Evolutionary conservation across 2,888 invertebrate genomes (phyloP).

Genomic region (Amphiduros pacificus): DNA sequence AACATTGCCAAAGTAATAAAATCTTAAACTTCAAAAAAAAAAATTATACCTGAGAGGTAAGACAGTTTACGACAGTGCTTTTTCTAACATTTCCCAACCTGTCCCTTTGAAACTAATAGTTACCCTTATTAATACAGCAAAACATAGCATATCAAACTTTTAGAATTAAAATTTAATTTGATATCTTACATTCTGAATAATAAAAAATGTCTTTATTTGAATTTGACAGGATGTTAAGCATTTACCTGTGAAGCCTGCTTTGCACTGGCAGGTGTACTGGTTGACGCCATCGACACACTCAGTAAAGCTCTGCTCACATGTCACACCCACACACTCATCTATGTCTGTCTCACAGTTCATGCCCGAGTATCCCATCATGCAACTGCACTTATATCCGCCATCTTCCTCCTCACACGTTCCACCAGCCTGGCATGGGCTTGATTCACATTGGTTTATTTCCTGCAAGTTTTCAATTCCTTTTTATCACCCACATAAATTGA

Average conservation of each 20-base stretch:
- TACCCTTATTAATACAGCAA: not conserved
- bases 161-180: too few relatives aligned
- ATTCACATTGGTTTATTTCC: constrained; percentile 13
- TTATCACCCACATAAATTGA: too few relatives aligned
- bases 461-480: too few relatives aligned
- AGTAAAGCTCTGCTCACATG: not conserved
- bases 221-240: not conserved
- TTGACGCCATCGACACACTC: constrained; percentile 18
- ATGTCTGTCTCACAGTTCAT: constrained; percentile 17
- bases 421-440: constrained; percentile 16
- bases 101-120: too few relatives aligned
- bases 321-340: constrained; percentile 11
- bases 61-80: not conserved
- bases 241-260: constrained; percentile 17
- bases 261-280: constrained; percentile 10
- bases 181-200: too few relatives aligned
- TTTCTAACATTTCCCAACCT: not conserved
- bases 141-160: not conserved
- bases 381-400: constrained; percentile 11
- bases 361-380: constrained; percentile 13
- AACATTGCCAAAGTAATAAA: too few relatives aligned
- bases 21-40: too few relatives aligned
- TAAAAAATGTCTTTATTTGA: not conserved
- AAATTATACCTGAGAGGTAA: too few relatives aligned
- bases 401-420: constrained; percentile 11